Percentiles rank a stretch among this genome's conserved stretches.
phyloP scores from a whole-genome alignment of 2,113 vertebrate species.

The Okapia johnstoni region DNA sequence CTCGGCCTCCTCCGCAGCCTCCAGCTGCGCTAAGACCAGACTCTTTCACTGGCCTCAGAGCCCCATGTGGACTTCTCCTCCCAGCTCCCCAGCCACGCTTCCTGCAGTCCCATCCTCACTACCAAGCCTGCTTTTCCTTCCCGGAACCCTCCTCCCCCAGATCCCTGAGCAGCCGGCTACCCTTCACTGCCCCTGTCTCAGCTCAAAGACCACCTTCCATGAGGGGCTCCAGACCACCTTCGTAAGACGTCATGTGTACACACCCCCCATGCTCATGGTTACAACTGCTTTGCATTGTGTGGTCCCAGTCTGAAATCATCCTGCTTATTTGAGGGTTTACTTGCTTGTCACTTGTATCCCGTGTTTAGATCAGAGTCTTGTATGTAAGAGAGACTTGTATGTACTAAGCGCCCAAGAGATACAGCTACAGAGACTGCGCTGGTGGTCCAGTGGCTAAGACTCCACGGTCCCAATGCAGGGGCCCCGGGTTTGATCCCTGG shows the following conservation, averaged over 20 bases:
- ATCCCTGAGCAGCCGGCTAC: neutral
- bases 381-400: neutral
- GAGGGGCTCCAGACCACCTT: neutral
- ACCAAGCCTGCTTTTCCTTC: neutral
- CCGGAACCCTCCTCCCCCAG: neutral
- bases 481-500: neutral
- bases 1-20: neutral
- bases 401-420: neutral
- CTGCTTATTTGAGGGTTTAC: neutral
- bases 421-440: neutral
- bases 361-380: neutral
- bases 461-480: neutral
- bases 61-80: neutral
- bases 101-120: neutral
- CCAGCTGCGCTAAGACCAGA: neutral
- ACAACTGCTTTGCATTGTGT: no score
- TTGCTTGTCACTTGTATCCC: neutral
- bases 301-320: neutral
- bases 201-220: neutral
- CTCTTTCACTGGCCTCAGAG: neutral
- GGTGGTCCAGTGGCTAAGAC: neutral
- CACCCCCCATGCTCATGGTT: rapidly evolving
- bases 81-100: rapidly evolving
- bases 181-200: neutral
- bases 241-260: neutral